A percentile compares a stretch with the other conserved stretches of the same genome.
Conservation (phyloP, 2,888 invertebrate genomes). For the Clivina fossor region DNA sequence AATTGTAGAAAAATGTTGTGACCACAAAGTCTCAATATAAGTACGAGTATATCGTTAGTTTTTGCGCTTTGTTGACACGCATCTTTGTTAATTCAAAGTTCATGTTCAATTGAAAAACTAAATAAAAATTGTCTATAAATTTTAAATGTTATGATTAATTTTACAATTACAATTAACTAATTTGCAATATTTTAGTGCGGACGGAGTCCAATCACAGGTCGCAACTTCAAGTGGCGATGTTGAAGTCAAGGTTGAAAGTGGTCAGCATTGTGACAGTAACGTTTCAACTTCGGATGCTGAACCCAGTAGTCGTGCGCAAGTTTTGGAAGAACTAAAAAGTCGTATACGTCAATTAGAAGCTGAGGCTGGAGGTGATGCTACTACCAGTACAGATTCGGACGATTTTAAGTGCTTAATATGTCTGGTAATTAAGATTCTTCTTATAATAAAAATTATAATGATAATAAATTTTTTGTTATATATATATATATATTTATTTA, state of each 20-base stretch:
- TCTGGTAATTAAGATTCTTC: conserved; percentile 69
- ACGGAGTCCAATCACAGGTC: conserved; percentile 48
- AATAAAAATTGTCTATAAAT: too few relatives aligned
- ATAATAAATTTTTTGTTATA: too few relatives aligned
- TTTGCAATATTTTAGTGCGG: conserved; percentile 36
- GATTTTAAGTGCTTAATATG: conserved; percentile 74
- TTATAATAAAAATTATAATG: too few relatives aligned
- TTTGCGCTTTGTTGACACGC: too few relatives aligned
- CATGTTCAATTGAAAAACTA: too few relatives aligned
- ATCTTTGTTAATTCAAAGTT: too few relatives aligned
- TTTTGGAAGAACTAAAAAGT: conserved; percentile 61
- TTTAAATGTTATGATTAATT: too few relatives aligned
- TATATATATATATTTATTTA: too few relatives aligned
- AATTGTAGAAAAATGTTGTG: too few relatives aligned
- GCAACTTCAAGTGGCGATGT: conserved; percentile 52
- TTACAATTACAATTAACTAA: too few relatives aligned
- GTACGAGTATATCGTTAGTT: too few relatives aligned
- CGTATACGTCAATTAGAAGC: conserved; percentile 60
- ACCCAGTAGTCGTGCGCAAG: conserved; percentile 53
- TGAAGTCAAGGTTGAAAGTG: conserved; percentile 49
- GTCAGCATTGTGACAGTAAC: conserved; percentile 53
- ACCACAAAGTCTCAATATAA: too few relatives aligned
- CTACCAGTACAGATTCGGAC: conserved; percentile 52
- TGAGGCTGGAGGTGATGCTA: conserved; percentile 49
- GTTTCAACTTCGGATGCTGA: conserved; percentile 55